phyloP scores from a whole-genome alignment of 2,888 invertebrate genomes.

The Nipponacmea schrenckii region DNA sequence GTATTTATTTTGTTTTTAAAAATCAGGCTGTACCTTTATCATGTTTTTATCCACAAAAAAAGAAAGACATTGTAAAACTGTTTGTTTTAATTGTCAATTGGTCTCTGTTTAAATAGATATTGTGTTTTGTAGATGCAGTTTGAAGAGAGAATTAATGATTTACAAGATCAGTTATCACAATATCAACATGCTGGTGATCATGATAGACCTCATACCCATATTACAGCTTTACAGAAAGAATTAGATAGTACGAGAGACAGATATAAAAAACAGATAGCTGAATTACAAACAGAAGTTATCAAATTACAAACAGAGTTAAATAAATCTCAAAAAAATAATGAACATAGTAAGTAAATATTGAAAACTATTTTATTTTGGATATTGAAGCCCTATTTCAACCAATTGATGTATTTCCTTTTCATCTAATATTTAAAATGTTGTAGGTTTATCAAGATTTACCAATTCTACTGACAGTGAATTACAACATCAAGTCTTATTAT shows the following conservation, averaged over 20 bases:
- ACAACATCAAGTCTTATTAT: constrained; percentile 41
- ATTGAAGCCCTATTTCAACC: no score
- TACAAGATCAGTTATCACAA: constrained; percentile 56
- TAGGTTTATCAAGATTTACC: background rate
- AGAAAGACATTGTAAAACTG: no score
- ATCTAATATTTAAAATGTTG: no score
- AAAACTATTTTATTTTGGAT: background rate
- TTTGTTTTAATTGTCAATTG: no score
- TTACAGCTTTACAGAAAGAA: constrained; percentile 57
- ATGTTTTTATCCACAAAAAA: no score
- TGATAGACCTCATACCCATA: constrained; percentile 58
- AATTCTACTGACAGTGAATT: constrained; percentile 42
- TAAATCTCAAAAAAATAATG: constrained; percentile 42
- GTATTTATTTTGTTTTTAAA: background rate
- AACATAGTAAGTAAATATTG: constrained; percentile 28
- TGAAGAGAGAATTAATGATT: constrained; percentile 60
- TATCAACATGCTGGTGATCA: constrained; percentile 33
- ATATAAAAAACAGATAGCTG: constrained; percentile 50
- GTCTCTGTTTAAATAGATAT: no score
- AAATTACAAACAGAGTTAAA: constrained; percentile 46
- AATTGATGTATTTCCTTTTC: no score
- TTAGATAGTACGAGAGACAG: constrained; percentile 59
- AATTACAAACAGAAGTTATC: constrained; percentile 53
- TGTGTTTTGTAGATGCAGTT: constrained; percentile 53
- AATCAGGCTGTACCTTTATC: no score